Conservation (phyloP, 1,140 invertebrate species). For the Heterodera carotae region DNA sequence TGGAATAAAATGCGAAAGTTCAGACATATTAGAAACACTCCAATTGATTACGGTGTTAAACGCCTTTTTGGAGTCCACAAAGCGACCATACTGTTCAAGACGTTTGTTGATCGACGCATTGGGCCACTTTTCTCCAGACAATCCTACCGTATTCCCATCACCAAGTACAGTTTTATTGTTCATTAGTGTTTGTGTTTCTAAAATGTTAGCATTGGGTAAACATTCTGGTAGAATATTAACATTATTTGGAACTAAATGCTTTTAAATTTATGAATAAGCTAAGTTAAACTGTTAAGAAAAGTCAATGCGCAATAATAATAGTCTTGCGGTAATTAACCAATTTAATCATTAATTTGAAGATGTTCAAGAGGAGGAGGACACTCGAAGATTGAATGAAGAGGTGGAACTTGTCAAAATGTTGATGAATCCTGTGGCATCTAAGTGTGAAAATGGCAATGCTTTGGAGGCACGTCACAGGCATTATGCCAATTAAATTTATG, state of each 20-base stretch:
- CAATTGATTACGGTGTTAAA: constrained; percentile 47
- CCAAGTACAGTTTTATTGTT: not conserved
- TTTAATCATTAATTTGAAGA: not conserved
- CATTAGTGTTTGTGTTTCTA: too few species aligned
- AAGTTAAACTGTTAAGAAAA: too few species aligned
- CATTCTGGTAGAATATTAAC: too few species aligned
- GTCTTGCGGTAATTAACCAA: not conserved
- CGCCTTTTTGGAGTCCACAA: constrained; percentile 44
- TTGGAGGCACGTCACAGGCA: not conserved
- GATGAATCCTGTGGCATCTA: not conserved
- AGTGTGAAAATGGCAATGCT: too few species aligned
- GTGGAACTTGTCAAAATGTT: constrained; percentile 25
- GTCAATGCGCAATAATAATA: not conserved
- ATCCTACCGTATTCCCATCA: constrained; percentile 18
- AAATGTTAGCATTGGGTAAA: too few species aligned
- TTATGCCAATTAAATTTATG: not conserved
- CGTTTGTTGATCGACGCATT: constrained; percentile 39
- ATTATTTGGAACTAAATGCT: too few species aligned
- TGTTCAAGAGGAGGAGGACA: constrained; percentile 1
- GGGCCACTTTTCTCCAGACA: constrained; percentile 49
- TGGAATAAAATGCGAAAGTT: not conserved
- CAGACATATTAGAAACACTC: constrained; percentile 36
- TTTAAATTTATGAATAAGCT: too few species aligned
- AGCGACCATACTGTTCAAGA: constrained; percentile 44
- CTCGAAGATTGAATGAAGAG: not conserved